A percentile compares a stretch with the other conserved stretches of the same genome.
phyloP scores from a whole-genome alignment of 92 coral and sea anemone genomes.

The Heliopora coerulea region DNA sequence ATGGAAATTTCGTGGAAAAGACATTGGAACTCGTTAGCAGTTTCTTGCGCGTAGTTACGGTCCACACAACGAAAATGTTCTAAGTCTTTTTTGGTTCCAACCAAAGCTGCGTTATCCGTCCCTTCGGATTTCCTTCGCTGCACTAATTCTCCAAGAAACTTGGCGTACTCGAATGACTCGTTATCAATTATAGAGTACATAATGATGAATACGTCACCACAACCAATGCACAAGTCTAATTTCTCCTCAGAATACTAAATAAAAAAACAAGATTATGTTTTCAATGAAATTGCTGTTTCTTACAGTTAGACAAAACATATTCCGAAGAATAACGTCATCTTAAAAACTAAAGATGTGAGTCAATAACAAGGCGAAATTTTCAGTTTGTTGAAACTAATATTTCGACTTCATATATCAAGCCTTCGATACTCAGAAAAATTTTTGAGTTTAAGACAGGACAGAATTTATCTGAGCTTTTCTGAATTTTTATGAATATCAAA shows the following conservation, averaged over 20 bases:
- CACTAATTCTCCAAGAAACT: constrained; percentile 65
- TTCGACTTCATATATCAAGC: no score
- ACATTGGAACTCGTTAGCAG: constrained; percentile 83
- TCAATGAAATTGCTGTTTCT: no score
- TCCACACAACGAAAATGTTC: constrained; percentile 84
- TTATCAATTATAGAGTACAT: constrained; percentile 86
- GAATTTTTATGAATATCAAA: no score
- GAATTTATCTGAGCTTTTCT: no score
- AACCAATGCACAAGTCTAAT: constrained; percentile 61
- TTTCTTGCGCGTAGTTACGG: constrained; percentile 70
- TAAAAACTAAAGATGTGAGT: no score
- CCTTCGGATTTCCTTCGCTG: constrained; percentile 68
- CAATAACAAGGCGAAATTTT: no score
- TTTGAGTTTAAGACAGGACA: no score
- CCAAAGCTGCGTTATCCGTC: constrained; percentile 57
- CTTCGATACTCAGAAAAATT: no score
- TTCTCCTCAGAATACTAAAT: constrained; percentile 79
- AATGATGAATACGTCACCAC: constrained; percentile 75
- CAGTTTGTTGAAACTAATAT: no score
- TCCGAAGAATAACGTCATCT: no score
- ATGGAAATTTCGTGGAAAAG: constrained; percentile 83
- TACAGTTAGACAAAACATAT: no score
- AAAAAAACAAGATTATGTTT: no score
- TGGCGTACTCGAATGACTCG: constrained; percentile 75
- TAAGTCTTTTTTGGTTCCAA: constrained; percentile 83